Conservation (phyloP, 1,140 invertebrate genomes). For the Euglossa dilemma region DNA sequence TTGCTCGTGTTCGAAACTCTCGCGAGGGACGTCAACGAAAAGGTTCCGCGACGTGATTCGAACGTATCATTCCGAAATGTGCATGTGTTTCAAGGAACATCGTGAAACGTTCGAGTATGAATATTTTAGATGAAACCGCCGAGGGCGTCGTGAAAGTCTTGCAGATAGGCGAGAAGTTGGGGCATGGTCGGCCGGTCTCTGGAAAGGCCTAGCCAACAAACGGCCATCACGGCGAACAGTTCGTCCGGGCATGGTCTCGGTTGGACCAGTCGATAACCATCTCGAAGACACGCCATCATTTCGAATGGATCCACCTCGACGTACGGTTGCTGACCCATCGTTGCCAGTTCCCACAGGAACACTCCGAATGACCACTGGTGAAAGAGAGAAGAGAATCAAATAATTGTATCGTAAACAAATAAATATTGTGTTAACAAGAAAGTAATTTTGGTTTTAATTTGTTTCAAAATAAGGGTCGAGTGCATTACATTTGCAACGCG, state of each 20-base stretch:
- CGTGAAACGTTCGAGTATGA: not conserved
- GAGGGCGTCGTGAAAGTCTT: constrained; percentile 93
- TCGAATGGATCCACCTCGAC: constrained; percentile 96
- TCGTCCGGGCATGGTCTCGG: constrained; percentile 97
- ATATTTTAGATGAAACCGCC: constrained; percentile 87
- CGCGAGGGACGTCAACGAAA: not conserved
- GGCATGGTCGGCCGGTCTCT: constrained; percentile 92
- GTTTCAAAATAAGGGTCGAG: too few relatives aligned
- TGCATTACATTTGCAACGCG: too few relatives aligned
- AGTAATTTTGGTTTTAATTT: too few relatives aligned
- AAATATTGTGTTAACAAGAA: too few relatives aligned
- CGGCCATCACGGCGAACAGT: constrained; percentile 95
- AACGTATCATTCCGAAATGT: not conserved
- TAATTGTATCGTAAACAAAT: not conserved
- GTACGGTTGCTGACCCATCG: constrained; percentile 93
- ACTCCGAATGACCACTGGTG: constrained; percentile 97
- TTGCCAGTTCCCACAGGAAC: constrained; percentile 96
- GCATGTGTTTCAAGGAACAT: not conserved
- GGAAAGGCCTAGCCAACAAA: constrained; percentile 92
- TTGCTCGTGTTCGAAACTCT: not conserved
- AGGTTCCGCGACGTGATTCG: constrained; percentile 9
- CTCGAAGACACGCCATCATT: constrained; percentile 92
- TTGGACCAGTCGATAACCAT: constrained; percentile 94
- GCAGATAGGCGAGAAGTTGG: constrained; percentile 92
- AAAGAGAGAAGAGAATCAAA: not conserved